These are phyloP conservation scores for Cotesia glomerata DNA, from an alignment of 1,140 invertebrate species.

Conservation along the genomic window DNA sequence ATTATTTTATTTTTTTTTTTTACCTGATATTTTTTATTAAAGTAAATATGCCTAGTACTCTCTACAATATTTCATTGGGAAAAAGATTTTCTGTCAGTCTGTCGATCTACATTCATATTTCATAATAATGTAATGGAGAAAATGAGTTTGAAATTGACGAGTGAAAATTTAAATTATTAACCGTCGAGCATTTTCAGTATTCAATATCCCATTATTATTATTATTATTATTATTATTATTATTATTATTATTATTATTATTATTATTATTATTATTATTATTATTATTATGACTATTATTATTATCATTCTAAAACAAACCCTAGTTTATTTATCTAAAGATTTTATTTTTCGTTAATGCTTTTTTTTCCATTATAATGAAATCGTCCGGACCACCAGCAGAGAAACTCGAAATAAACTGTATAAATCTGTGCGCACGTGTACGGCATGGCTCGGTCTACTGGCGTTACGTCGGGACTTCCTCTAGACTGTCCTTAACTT, in stretches of 20 bases:
- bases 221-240: background rate
- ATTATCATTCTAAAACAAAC: background rate
- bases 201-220: no score
- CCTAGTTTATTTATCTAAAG: background rate
- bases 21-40: background rate
- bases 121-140: no score
- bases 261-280: no score
- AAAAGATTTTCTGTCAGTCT: no score
- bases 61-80: no score
- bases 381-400: slow-evolving; percentile 15
- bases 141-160: no score
- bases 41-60: no score
- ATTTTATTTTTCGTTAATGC: background rate
- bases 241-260: slow-evolving; percentile 3
- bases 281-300: slow-evolving; percentile 5
- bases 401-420: slow-evolving; percentile 20
- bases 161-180: no score
- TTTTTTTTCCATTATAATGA: background rate
- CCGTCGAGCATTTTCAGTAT: no score
- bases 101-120: no score
- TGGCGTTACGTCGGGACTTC: background rate
- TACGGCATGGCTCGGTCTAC: slow-evolving; percentile 1
- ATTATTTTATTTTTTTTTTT: no score
- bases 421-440: slow-evolving; percentile 26
- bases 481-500: background rate